Percentiles rank a stretch among this genome's conserved stretches.
Conservation (phyloP, 2,888 invertebrate species). For the Stenoptilia bipunctidactyla region DNA sequence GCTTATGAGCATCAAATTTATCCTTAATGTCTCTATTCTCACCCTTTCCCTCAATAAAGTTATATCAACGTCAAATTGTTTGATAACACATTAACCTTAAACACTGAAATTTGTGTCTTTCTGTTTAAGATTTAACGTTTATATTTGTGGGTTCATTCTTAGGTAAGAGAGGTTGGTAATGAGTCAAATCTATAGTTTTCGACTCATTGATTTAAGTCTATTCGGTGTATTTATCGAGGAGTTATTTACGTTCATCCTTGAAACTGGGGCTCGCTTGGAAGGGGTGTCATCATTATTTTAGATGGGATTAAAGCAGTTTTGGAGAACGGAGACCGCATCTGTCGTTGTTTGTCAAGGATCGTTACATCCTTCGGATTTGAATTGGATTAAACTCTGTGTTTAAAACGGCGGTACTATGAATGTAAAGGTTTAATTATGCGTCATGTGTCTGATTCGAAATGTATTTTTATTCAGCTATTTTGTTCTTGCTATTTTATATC, state of each 20-base stretch:
- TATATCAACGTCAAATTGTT: not conserved
- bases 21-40: not conserved
- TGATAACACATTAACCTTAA: not conserved
- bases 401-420: no score
- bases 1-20: not conserved
- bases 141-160: not conserved
- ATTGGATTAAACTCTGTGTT: no score
- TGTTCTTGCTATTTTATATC: no score
- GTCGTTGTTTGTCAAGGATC: slow-evolving; percentile 11
- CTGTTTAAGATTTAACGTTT: not conserved
- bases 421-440: no score
- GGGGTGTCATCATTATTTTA: slow-evolving; percentile 15
- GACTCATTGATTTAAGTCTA: not conserved
- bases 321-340: slow-evolving; percentile 15
- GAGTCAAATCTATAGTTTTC: slow-evolving; percentile 1
- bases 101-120: not conserved
- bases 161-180: not conserved
- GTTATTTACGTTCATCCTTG: slow-evolving; percentile 8
- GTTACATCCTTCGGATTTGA: not conserved
- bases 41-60: not conserved
- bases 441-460: no score
- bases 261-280: not conserved
- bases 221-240: slow-evolving; percentile 8
- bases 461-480: no score
- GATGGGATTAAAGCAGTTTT: slow-evolving; percentile 19